Evolutionary conservation across 2,113 vertebrate species (phyloP).

Genomic region (Sitta europaea): DNA sequence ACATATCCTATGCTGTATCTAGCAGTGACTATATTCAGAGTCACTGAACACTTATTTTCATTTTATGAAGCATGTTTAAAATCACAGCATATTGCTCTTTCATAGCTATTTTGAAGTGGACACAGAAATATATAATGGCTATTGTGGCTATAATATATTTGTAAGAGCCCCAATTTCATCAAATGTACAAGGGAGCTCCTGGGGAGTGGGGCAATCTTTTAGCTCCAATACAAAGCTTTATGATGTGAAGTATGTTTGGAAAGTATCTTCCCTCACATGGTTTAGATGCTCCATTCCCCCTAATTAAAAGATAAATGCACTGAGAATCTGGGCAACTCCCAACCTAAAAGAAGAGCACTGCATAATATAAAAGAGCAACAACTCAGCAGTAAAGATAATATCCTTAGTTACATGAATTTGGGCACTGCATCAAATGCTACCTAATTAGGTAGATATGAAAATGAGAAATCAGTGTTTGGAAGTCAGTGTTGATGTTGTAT

Average conservation of each 20-base stretch:
- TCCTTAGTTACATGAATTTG: constrained; percentile 54
- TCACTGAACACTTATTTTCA: neutral
- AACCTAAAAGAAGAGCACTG: neutral
- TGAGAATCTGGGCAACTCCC: neutral
- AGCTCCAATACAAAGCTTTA: neutral
- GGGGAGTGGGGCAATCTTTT: neutral
- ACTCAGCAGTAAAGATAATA: constrained; percentile 57
- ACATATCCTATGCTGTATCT: neutral
- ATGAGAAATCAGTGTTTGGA: neutral
- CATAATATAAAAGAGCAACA: constrained; percentile 22
- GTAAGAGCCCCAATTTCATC: neutral
- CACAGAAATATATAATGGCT: neutral
- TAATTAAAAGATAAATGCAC: neutral
- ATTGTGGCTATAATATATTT: too few relatives aligned
- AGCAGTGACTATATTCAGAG: neutral
- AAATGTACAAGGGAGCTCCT: neutral
- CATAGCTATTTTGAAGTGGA: neutral
- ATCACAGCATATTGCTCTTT: neutral
- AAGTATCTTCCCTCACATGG: neutral
- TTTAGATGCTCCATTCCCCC: neutral
- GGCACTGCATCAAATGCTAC: constrained; percentile 20
- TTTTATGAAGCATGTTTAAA: neutral
- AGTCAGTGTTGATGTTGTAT: neutral
- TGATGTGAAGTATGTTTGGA: neutral
- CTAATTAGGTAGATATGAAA: neutral